Evolutionary conservation across 2,888 invertebrate species (phyloP), one percentile per base, ranked within the genome.

Genomic region (Stomorhina lunata): DNA sequence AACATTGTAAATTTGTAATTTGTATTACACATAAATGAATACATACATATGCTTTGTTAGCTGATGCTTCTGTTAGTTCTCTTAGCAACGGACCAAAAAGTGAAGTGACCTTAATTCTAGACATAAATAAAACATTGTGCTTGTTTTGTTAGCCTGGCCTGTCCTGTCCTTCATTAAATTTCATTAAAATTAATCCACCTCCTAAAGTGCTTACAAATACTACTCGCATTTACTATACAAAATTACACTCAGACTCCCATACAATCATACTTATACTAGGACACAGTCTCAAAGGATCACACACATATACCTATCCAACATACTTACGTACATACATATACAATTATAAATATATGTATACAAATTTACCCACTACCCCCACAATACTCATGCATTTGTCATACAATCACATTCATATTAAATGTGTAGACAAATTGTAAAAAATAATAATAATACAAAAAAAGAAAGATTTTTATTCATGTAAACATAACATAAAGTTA

Each of bases 101-200:
- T 76, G 57, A 81, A 72, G 65, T 80, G 84, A 83, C 85, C 84
- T 83, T 84, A 85, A 84, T 84, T 83, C 80, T 43, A 27, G 27
- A 65, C 45, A 84, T 85, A 85, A 84, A 85, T 85, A 85, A 85
- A 85, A 84, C 59, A 84, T 85, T 69, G 22, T 79, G 65, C 79
- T 76, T 73, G 63, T 40, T 65, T 15, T 68, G 68, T 69, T 48
- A 37, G 65, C 59, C 59, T 82, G 71, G 65, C 75, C 57, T 84
- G 84, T 84, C 75, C 57, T 84, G 84, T 84, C 84, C 85, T 84
- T 83, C 84, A 84, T 85, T 84, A 84, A 85, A 84, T 84, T 85
- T 82, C 85, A 85, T 85, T 84, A 85, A 85, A 84, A 84, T 84
- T 85, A 84, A 85, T 84, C 81, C 81, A 80, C 76, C 72, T 73